Evolutionary conservation across 2,888 invertebrate species (phyloP).

Genomic region (Seira sanloemensis): DNA sequence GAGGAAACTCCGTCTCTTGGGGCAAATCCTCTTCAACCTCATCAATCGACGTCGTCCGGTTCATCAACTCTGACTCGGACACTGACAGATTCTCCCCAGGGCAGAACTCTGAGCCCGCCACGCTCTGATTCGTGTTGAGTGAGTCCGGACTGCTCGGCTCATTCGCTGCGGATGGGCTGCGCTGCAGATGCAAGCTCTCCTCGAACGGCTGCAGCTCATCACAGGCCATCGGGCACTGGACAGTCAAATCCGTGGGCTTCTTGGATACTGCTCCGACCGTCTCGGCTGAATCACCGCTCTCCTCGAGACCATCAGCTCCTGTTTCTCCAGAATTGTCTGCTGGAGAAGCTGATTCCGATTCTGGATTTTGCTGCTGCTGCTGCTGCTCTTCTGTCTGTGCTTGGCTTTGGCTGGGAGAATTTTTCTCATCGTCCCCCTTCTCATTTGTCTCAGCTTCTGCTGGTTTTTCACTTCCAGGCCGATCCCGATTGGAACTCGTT

Average conservation of each 20-base stretch:
- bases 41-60: constrained; percentile 73
- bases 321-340: constrained; percentile 10
- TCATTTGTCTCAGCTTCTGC: constrained; percentile 31
- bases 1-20: constrained; percentile 58
- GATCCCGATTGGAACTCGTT: constrained; percentile 33
- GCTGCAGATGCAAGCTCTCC: constrained; percentile 54
- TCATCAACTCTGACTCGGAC: constrained; percentile 72
- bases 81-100: constrained; percentile 69
- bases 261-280: constrained; percentile 28
- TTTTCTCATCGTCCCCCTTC: constrained; percentile 33
- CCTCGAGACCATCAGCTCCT: background rate
- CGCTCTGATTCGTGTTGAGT: constrained; percentile 73
- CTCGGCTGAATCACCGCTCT: background rate
- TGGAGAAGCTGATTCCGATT: constrained; percentile 11
- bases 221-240: constrained; percentile 58
- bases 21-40: constrained; percentile 74
- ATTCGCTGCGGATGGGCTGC: constrained; percentile 56
- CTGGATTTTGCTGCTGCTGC: constrained; percentile 31
- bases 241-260: constrained; percentile 69
- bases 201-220: constrained; percentile 39
- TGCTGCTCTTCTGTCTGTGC: constrained; percentile 18
- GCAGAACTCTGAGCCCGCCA: constrained; percentile 71
- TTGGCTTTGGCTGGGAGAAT: background rate
- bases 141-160: constrained; percentile 74
- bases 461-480: constrained; percentile 21